These are phyloP conservation scores for Paracentrotus lividus DNA, from an alignment of 53 echinoderm and acorn worm species.

Conservation along the genomic window DNA sequence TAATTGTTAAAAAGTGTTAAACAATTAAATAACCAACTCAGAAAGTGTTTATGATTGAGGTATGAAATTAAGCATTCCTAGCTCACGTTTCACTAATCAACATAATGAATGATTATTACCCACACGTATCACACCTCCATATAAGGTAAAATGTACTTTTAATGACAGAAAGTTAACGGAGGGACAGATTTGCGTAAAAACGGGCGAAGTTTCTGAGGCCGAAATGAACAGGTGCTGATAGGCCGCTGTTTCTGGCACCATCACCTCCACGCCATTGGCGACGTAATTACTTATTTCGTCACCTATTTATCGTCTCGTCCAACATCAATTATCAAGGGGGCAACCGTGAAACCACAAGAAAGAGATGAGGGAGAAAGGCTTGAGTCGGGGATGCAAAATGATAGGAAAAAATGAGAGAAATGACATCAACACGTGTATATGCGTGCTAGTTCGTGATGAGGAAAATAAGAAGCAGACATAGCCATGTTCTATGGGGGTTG, in stretches of 20 bases:
- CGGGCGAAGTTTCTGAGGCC: conserved; percentile 28
- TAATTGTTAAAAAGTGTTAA: too few species aligned
- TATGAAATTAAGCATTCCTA: too few species aligned
- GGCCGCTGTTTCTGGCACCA: not conserved
- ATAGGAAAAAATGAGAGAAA: conserved; percentile 17
- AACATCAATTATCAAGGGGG: conserved; percentile 62
- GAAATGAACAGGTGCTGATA: conserved; percentile 54
- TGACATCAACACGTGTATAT: conserved; percentile 39
- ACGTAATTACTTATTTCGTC: conserved; percentile 66
- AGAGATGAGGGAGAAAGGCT: conserved; percentile 29
- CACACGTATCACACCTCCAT: conserved; percentile 19
- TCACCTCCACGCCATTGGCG: conserved; percentile 40
- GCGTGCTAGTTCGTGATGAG: conserved; percentile 30
- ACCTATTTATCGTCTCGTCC: conserved; percentile 70
- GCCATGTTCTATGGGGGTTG: conserved; percentile 33
- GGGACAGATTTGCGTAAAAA: not conserved
- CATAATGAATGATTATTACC: not conserved
- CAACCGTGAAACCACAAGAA: conserved; percentile 47
- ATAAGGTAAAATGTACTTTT: conserved; percentile 52
- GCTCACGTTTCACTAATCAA: conserved; percentile 2
- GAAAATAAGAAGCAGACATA: conserved; percentile 24
- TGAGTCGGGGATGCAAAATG: not conserved
- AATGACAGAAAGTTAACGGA: not conserved
- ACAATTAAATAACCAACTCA: too few species aligned
- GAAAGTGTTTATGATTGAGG: too few species aligned